Evolutionary conservation across 2,113 vertebrate species (phyloP).

Genomic region (Sciurus niger): DNA sequence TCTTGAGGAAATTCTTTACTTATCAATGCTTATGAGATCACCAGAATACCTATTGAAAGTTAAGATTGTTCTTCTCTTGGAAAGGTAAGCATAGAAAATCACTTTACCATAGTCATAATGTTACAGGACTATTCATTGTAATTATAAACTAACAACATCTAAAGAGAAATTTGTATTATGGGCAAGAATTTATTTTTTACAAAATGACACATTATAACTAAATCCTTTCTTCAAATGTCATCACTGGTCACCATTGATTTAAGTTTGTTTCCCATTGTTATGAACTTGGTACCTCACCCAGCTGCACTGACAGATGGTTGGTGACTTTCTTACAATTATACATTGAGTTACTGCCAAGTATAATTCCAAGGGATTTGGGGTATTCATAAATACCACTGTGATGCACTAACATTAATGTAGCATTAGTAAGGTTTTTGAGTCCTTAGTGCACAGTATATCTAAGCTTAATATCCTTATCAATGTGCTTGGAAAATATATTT

Average conservation of each 20-base stretch:
- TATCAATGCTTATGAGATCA: not conserved
- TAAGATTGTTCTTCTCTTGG: not conserved
- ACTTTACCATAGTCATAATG: not conserved
- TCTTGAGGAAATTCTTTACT: not conserved
- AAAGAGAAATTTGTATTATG: not conserved
- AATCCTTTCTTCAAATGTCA: constrained; percentile 21
- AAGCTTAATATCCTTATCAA: constrained; percentile 69
- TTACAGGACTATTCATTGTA: not conserved
- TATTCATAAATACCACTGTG: constrained; percentile 19
- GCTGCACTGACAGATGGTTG: constrained; percentile 80
- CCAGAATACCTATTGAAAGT: not conserved
- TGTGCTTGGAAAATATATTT: constrained; percentile 68
- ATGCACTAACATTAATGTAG: constrained; percentile 62
- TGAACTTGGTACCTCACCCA: constrained; percentile 69
- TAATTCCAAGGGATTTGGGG: constrained; percentile 64
- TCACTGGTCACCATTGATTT: not conserved
- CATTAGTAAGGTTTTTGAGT: constrained; percentile 56
- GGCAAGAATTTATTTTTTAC: not conserved
- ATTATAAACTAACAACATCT: not conserved
- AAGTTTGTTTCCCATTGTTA: constrained; percentile 62
- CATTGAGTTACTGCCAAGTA: constrained; percentile 80
- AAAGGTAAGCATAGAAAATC: not conserved
- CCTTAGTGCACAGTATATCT: constrained; percentile 57
- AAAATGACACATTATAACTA: not conserved
- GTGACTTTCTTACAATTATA: constrained; percentile 52